Percentiles rank a stretch among this genome's conserved stretches.
phyloP scores from a whole-genome alignment of 2,888 invertebrate genomes.

The Platerodrilus igneus region DNA sequence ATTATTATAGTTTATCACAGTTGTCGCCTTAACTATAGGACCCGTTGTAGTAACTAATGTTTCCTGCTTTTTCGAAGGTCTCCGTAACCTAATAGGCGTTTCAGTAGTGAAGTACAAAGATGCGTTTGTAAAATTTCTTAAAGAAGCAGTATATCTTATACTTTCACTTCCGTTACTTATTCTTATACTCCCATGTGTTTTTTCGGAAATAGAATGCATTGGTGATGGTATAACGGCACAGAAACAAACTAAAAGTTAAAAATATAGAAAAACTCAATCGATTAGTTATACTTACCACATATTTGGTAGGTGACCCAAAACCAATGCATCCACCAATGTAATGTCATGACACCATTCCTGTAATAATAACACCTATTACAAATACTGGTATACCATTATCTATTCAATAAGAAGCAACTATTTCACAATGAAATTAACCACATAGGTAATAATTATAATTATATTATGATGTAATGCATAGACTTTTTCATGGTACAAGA shows the following conservation, averaged over 20 bases:
- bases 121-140: slow-evolving; percentile 7
- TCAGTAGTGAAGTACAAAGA: slow-evolving; percentile 9
- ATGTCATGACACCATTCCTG: slow-evolving; percentile 65
- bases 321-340: slow-evolving; percentile 87
- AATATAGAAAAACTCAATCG: slow-evolving; percentile 4
- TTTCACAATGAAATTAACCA: too few relatives aligned
- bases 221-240: slow-evolving; percentile 29
- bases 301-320: slow-evolving; percentile 68
- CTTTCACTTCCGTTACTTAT: too few relatives aligned
- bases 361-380: slow-evolving; percentile 13
- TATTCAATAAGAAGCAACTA: too few relatives aligned
- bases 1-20: slow-evolving; percentile 44
- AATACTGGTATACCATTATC: not conserved
- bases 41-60: slow-evolving; percentile 20
- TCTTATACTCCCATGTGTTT: too few relatives aligned
- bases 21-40: slow-evolving; percentile 33
- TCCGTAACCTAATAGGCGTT: slow-evolving; percentile 14
- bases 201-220: slow-evolving; percentile 23
- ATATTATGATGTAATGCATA: slow-evolving; percentile 18
- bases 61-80: slow-evolving; percentile 20
- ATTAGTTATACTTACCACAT: slow-evolving; percentile 13
- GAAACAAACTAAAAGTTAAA: slow-evolving; percentile 23
- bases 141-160: too few relatives aligned
- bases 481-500: too few relatives aligned
- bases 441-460: slow-evolving; percentile 14